These are phyloP conservation scores for Bufo gargarizans DNA, from an alignment of 2,113 vertebrate genomes.

Conservation along the genomic window DNA sequence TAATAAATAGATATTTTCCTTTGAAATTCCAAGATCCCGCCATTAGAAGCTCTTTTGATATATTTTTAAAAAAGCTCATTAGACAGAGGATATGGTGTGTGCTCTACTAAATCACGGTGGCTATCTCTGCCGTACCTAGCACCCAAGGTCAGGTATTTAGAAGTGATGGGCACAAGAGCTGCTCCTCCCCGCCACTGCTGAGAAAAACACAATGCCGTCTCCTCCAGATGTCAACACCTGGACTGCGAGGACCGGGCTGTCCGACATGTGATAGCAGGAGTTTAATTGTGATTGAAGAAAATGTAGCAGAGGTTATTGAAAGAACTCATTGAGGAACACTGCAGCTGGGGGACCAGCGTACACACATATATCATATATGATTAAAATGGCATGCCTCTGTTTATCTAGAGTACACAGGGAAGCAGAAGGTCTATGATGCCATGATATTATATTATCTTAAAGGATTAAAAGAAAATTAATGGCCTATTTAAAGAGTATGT, in stretches of 20 bases:
- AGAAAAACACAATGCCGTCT: background rate
- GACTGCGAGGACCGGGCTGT: background rate
- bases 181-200: background rate
- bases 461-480: no score
- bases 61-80: slow-evolving; percentile 70
- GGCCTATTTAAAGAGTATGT: no score
- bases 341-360: background rate
- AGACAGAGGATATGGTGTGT: slow-evolving; percentile 57
- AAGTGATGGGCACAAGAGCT: slow-evolving; percentile 11
- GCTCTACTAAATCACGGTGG: slow-evolving; percentile 60
- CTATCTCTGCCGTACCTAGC: slow-evolving; percentile 57
- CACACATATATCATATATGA: background rate
- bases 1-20: slow-evolving; percentile 69
- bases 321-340: background rate
- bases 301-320: background rate
- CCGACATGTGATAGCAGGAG: background rate
- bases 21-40: slow-evolving; percentile 73
- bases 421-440: no score
- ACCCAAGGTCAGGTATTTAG: slow-evolving; percentile 57
- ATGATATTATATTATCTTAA: no score
- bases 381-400: no score
- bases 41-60: slow-evolving; percentile 71
- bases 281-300: background rate
- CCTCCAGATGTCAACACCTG: slow-evolving; percentile 46
- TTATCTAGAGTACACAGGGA: no score